phyloP scores from a whole-genome alignment of 2,888 invertebrate genomes.

The Cerceris ruficornis region DNA sequence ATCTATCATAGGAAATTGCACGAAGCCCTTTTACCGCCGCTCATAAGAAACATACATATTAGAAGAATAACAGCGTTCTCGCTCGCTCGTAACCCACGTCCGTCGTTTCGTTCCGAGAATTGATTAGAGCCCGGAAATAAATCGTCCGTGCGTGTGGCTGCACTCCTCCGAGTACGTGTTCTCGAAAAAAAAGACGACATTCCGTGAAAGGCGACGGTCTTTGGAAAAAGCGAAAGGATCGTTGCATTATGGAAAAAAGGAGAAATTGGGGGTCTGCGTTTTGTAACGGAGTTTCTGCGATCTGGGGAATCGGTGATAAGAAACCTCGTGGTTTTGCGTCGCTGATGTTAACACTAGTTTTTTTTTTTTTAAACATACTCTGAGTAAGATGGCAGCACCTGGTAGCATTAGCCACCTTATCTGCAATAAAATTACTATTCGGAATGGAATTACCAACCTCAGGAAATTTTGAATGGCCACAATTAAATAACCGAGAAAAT shows the following conservation, averaged over 20 bases:
- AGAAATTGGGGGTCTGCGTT: neutral
- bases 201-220: slow-evolving; percentile 12
- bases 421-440: too few species aligned
- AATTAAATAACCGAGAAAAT: too few species aligned
- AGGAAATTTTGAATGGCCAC: too few species aligned
- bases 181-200: slow-evolving; percentile 28
- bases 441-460: too few species aligned
- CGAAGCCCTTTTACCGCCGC: slow-evolving; percentile 72
- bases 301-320: neutral
- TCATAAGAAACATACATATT: slow-evolving; percentile 74
- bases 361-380: too few species aligned
- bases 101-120: slow-evolving; percentile 70
- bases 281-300: neutral
- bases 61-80: slow-evolving; percentile 70
- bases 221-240: slow-evolving; percentile 37
- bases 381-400: too few species aligned
- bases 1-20: slow-evolving; percentile 81
- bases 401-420: too few species aligned
- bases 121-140: slow-evolving; percentile 75
- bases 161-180: slow-evolving; percentile 3
- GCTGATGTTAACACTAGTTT: too few species aligned
- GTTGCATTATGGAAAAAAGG: slow-evolving; percentile 32
- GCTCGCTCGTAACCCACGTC: slow-evolving; percentile 61
- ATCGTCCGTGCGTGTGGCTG: slow-evolving; percentile 57
- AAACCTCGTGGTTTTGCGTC: too few species aligned